Percentiles rank a stretch among this genome's conserved stretches.
phyloP scores from a whole-genome alignment of 2,888 invertebrate genomes.

The Chrysolina haemoptera region DNA sequence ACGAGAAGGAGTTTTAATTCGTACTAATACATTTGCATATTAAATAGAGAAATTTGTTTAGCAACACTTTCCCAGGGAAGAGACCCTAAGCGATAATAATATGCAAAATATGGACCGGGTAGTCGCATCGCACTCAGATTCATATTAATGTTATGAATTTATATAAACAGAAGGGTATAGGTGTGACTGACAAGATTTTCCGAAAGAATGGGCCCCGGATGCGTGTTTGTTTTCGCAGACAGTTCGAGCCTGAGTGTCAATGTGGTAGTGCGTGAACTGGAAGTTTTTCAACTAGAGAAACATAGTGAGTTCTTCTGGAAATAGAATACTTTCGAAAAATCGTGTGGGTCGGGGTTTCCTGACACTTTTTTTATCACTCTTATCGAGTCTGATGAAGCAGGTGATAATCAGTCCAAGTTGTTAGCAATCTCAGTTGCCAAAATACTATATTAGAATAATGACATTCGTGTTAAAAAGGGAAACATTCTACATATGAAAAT shows the following conservation, averaged over 20 bases:
- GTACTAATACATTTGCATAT: slow-evolving; percentile 57
- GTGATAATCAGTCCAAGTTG: too few species aligned
- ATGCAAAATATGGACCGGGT: slow-evolving; percentile 56
- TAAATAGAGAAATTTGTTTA: slow-evolving; percentile 53
- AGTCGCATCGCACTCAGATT: slow-evolving; percentile 37
- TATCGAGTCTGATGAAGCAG: too few species aligned
- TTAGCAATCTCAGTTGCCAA: too few species aligned
- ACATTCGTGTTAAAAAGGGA: too few species aligned
- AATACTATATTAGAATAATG: too few species aligned
- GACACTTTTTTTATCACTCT: too few species aligned
- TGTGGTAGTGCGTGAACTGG: neutral
- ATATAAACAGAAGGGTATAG: slow-evolving; percentile 67
- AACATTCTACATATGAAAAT: too few species aligned
- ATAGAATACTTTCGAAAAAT: too few species aligned
- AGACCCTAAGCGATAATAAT: slow-evolving; percentile 49
- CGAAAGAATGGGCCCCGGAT: slow-evolving; percentile 55
- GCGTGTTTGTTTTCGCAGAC: slow-evolving; percentile 38
- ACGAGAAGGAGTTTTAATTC: slow-evolving; percentile 39
- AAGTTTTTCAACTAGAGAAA: neutral
- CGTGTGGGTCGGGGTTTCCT: too few species aligned
- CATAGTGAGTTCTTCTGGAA: neutral
- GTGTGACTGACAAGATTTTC: slow-evolving; percentile 70
- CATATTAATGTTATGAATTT: slow-evolving; percentile 56
- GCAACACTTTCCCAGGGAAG: slow-evolving; percentile 60
- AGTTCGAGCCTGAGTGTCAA: slow-evolving; percentile 24